These are phyloP conservation scores for Toxotes lorentzi DNA, from an alignment of 2,797 vertebrate species.

Conservation along the genomic window DNA sequence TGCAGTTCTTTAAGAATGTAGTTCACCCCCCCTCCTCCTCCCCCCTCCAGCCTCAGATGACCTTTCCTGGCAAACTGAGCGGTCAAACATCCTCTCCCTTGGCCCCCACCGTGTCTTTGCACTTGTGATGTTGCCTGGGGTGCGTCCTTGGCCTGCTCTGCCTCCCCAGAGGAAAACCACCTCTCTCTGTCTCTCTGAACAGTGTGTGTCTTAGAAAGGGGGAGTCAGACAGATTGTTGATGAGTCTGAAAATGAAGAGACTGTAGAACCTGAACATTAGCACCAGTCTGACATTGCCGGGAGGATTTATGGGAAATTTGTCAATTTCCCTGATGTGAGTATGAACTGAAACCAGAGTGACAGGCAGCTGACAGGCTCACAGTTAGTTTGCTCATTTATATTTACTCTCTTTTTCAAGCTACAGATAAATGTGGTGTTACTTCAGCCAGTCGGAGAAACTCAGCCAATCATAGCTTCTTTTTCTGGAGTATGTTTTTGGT, in stretches of 20 bases:
- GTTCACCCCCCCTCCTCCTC: constrained; percentile 6
- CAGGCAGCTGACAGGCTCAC: not conserved
- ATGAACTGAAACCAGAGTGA: not conserved
- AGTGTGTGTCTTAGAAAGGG: not conserved
- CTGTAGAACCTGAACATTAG: not conserved
- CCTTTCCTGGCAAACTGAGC: constrained; percentile 61
- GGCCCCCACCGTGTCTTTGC: constrained; percentile 64
- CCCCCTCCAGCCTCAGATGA: constrained; percentile 60
- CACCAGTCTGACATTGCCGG: not conserved
- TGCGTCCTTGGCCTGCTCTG: constrained; percentile 48
- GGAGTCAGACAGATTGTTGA: constrained; percentile 5
- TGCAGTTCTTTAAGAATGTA: constrained; percentile 55
- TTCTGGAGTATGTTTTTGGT: no score
- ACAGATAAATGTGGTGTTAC: no score
- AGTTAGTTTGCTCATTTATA: not conserved
- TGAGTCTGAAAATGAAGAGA: not conserved
- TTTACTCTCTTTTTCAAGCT: not conserved
- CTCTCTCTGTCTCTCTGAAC: constrained; percentile 20
- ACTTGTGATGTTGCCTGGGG: constrained; percentile 75
- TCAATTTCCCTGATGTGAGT: not conserved
- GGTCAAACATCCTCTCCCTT: constrained; percentile 59
- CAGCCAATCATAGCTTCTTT: no score
- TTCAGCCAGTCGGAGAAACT: not conserved
- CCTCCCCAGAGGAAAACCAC: constrained; percentile 43
- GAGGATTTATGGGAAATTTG: not conserved